Evolutionary conservation across 2,113 vertebrate genomes (phyloP), one percentile per base, ranked within the genome.

Genomic region (Phyllostomus hastatus): DNA sequence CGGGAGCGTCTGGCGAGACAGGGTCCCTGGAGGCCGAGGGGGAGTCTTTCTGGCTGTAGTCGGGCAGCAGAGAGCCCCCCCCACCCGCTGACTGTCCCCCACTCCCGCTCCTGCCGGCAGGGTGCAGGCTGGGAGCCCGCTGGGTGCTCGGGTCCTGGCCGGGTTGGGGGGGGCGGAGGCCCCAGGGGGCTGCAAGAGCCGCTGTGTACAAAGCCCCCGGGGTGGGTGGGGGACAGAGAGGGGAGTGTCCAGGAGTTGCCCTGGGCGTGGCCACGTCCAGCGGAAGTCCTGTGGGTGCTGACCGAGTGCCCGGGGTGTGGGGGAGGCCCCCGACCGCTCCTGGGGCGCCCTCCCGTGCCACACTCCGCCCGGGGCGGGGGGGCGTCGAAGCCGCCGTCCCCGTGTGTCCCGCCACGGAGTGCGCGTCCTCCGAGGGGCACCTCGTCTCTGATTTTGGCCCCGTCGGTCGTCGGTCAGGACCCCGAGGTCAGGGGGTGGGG

Each of bases 361-460:
- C 50, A 1, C 28, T 9, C 19, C 14, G 41, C 26, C 38, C 2
- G 8, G 38, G 38, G 38, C 10, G 26, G 43, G 28, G 73, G 43
- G 1, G 26, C 33, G 7, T 19, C 31, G 6, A 17, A 50, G 73
- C 9, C 50, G 5, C 7, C 6, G 10, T 57, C 22, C 24, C 41
- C 1, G 0, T 2, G 0, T 48, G 12, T 16, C 57, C 48, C 19
- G 22, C 4, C 1, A 8, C 0, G 11, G 78, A 14, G n/a, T 4
- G 0, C 1, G 28, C 7, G 1, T 26, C 12, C 72, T 35, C 43
- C 64, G n/a, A 11, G 43, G 31, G 10, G 28, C 4, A 0, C 3
- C 33, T 17, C 10, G 67, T n/a, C n/a, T 38, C 48, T 5, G 26
- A 31, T 7, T 61, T 41, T 4, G 72, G 35, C 14, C 12, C 0